These are phyloP conservation scores for Gasterosteus nipponicus DNA, from an alignment of 2,113 vertebrate genomes.

Conservation along the genomic window DNA sequence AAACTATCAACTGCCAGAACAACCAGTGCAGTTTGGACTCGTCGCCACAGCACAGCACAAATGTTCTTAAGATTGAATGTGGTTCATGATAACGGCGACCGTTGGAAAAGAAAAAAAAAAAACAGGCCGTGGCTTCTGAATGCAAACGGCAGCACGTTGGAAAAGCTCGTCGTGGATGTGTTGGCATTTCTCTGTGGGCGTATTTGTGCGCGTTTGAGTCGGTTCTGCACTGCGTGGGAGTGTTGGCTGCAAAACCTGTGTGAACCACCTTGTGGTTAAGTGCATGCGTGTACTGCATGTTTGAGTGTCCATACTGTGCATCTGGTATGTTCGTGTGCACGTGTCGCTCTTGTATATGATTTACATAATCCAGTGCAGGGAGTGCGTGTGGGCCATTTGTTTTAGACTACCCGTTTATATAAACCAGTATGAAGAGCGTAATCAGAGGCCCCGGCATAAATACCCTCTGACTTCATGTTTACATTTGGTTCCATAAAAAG, in stretches of 20 bases:
- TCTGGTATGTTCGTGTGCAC: background rate
- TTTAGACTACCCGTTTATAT: slow-evolving; percentile 42
- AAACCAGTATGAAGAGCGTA: slow-evolving; percentile 21
- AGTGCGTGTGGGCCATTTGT: background rate
- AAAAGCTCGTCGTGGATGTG: slow-evolving; percentile 10
- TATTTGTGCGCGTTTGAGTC: slow-evolving; percentile 19
- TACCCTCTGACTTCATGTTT: slow-evolving; percentile 35
- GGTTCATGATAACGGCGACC: background rate
- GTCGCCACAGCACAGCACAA: background rate
- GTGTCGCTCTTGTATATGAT: slow-evolving; percentile 4
- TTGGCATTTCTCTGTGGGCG: slow-evolving; percentile 1
- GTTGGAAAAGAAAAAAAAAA: background rate
- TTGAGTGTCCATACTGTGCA: background rate
- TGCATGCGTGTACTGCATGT: background rate
- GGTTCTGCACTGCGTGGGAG: slow-evolving; percentile 27
- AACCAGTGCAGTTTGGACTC: background rate
- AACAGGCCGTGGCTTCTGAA: background rate
- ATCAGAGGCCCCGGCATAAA: slow-evolving; percentile 37
- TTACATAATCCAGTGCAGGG: slow-evolving; percentile 31
- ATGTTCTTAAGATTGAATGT: background rate
- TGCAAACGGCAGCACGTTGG: background rate
- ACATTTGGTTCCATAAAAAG: slow-evolving; percentile 31
- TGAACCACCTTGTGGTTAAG: background rate
- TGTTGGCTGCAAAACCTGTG: slow-evolving; percentile 19
- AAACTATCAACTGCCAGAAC: too few relatives aligned